Base-by-base conservation (phyloP, 53 echinoderm and acorn worm genomes). In the Zoroaster sp. region DNA sequence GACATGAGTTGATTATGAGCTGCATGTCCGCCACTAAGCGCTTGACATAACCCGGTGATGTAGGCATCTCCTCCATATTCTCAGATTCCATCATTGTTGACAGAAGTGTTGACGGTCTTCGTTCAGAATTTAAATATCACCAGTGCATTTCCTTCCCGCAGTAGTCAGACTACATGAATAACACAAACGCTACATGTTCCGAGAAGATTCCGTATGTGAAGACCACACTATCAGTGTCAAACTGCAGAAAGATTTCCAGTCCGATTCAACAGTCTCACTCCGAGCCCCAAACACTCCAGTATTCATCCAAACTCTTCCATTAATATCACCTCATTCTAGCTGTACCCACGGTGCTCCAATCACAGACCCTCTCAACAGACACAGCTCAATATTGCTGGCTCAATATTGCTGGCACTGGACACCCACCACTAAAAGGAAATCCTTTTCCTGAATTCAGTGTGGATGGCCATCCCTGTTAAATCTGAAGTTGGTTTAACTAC, bases 1-100 rank as follows among this genome's bases (percentile, higher is more conserved):
- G 83, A 47, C 69, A 69, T 2, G 83, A 44, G 17, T 83, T 45
- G 30, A 83, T 83, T 46, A 46, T 83, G 21, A 45, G 49, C 83
- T 83, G 83, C 70, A 83, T 83, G 66, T 83, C n/a, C 17, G 44
- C n/a, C 36, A 83, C 70, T 9, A 83, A 69, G 7, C 83, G 83
- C 46, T 47, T 83, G 83, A 83, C 83, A 38, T 69, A 83, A 46
- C 83, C 83, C 21, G 70, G 47, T 3, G 83, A 47, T 5, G 69
- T 33, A 3, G 69, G 46, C 10, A 83, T 37, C 34, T 46, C 69
- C 47, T 12, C 46, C 83, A 11, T 47, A 31, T 35, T 69, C 12
- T 47, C 71, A 14, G 69, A 17, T 42, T 83, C 83, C 83, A 83
- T 83, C 69, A 69, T 66, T 33, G 47, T 69, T 20, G 38, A 39